Evolutionary conservation across 2,888 invertebrate genomes (phyloP).

Genomic region (Chloroclystis v-ata): DNA sequence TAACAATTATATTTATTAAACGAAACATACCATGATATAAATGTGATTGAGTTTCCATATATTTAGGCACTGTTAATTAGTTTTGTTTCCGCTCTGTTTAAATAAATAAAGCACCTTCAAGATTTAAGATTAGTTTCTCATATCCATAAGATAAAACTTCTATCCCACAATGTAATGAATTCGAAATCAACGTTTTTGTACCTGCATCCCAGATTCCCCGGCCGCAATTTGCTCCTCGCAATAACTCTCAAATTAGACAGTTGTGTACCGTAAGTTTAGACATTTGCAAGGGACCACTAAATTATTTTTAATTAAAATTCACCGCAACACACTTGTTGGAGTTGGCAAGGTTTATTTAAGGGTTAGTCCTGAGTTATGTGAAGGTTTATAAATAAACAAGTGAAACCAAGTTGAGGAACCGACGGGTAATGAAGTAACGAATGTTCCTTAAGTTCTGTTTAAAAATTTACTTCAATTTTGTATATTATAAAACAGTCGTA

Average conservation of each 20-base stretch:
- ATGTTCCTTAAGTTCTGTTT: no score
- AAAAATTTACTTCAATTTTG: no score
- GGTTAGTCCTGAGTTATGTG: neutral
- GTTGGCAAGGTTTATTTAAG: slow-evolving; percentile 1
- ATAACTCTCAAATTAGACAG: slow-evolving; percentile 28
- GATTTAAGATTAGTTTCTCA: no score
- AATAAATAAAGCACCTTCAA: no score
- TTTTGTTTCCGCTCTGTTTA: no score
- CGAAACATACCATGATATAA: no score
- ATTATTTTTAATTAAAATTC: slow-evolving; percentile 26
- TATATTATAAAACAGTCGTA: no score
- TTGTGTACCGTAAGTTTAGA: slow-evolving; percentile 24
- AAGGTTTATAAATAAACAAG: neutral
- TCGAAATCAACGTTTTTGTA: slow-evolving; percentile 10
- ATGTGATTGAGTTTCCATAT: no score
- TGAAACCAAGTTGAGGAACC: neutral
- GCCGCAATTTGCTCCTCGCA: slow-evolving; percentile 20
- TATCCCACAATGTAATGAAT: slow-evolving; percentile 8
- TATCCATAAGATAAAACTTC: neutral
- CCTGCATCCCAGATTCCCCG: slow-evolving; percentile 9
- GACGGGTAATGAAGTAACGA: neutral
- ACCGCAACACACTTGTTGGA: slow-evolving; percentile 12
- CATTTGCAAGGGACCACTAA: slow-evolving; percentile 21
- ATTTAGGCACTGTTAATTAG: no score
- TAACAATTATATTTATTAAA: no score